A percentile compares a stretch with the other conserved stretches of the same genome.
phyloP scores from a whole-genome alignment of 2,113 vertebrate species.

The Actinemys pallida region DNA sequence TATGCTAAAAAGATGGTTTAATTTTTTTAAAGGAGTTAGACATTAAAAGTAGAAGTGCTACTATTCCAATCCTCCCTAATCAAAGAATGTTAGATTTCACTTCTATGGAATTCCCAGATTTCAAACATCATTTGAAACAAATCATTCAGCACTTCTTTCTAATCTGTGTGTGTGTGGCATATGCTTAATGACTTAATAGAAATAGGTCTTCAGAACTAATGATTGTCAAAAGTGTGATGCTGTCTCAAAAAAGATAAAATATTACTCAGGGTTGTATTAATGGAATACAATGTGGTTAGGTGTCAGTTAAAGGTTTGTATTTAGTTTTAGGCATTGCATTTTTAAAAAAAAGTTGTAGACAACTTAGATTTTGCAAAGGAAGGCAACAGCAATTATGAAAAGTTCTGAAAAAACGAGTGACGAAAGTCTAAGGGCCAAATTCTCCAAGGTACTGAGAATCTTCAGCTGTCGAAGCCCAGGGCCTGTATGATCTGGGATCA shows the following conservation, averaged over 20 bases:
- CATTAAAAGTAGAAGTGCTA: neutral
- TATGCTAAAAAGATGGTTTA: neutral
- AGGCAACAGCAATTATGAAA: neutral
- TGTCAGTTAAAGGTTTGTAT: neutral
- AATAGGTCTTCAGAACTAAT: fast-evolving
- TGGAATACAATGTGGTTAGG: neutral
- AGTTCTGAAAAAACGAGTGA: neutral
- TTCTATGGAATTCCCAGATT: neutral
- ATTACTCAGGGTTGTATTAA: neutral
- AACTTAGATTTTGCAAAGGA: neutral
- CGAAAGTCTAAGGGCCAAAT: neutral
- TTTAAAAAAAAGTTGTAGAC: neutral
- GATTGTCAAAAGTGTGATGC: neutral
- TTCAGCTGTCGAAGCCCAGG: neutral
- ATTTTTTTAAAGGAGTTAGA: neutral
- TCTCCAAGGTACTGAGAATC: neutral
- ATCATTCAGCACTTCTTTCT: neutral
- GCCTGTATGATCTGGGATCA: neutral
- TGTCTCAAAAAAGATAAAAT: neutral
- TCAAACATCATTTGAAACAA: neutral
- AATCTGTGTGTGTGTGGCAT: neutral
- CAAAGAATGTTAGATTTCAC: neutral
- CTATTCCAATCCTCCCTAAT: neutral
- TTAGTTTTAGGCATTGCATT: neutral
- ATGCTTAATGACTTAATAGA: neutral